These are phyloP conservation scores for Danio kyathit DNA, from an alignment of 2,797 vertebrate genomes.

Conservation along the genomic window DNA sequence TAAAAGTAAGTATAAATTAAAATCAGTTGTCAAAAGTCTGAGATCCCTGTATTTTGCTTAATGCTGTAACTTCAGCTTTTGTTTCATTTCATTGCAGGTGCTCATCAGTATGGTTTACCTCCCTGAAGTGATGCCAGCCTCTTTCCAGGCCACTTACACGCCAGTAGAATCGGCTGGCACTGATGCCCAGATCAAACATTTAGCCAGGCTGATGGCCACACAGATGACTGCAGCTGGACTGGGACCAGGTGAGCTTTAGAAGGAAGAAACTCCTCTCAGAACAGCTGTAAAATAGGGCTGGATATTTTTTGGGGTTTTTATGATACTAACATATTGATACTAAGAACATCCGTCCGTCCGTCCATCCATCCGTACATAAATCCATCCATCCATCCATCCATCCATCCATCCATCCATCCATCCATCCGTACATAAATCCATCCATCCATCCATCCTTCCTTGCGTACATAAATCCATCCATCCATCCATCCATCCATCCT, in stretches of 20 bases:
- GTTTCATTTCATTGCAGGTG: slow-evolving; percentile 77
- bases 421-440: too few relatives aligned
- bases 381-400: too few relatives aligned
- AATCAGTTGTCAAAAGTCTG: background rate
- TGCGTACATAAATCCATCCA: too few relatives aligned
- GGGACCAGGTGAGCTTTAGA: slow-evolving; percentile 83
- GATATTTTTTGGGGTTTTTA: too few relatives aligned
- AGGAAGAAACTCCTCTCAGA: background rate
- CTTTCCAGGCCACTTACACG: slow-evolving; percentile 96
- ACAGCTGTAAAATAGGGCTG: background rate
- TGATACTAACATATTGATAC: too few relatives aligned
- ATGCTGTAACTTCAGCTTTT: background rate
- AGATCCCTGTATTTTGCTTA: background rate
- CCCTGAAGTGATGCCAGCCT: slow-evolving; percentile 94
- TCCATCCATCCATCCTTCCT: too few relatives aligned
- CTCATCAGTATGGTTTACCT: slow-evolving; percentile 98
- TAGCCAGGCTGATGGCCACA: slow-evolving; percentile 92
- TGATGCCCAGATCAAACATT: slow-evolving; percentile 92
- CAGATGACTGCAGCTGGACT: slow-evolving; percentile 93
- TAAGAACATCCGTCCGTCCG: too few relatives aligned
- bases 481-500: too few relatives aligned
- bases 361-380: too few relatives aligned
- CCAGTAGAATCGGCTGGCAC: slow-evolving; percentile 96
- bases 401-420: too few relatives aligned
- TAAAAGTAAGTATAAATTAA: background rate